A percentile compares a stretch with the other conserved stretches of the same genome.
Conservation (phyloP, 2,797 vertebrate genomes). For the Rhyacichthys aspro region DNA sequence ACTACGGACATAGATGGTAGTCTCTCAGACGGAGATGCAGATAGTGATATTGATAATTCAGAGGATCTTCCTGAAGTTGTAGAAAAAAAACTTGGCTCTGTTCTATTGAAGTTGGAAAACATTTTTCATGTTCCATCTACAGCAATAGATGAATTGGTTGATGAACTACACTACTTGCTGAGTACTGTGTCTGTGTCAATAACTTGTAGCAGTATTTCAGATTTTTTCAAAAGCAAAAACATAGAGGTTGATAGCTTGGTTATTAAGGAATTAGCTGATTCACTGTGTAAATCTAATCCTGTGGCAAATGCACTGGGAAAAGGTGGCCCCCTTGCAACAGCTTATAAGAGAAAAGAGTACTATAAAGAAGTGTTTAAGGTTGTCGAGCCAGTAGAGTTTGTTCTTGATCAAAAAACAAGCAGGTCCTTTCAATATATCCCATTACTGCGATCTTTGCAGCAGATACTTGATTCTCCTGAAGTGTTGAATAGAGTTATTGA, state of each 20-base stretch:
- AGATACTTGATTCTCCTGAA: conserved; percentile 17
- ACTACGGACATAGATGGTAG: too few species aligned
- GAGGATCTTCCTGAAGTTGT: conserved; percentile 30
- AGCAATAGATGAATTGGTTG: conserved; percentile 37
- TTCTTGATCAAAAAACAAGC: conserved; percentile 11
- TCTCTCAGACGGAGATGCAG: neutral
- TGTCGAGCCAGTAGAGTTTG: conserved; percentile 17
- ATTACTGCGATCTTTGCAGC: conserved; percentile 20
- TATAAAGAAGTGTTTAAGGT: conserved; percentile 12
- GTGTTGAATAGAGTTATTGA: conserved; percentile 16
- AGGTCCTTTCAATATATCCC: conserved; percentile 31
- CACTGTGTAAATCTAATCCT: conserved; percentile 36
- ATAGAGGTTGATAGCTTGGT: conserved; percentile 34
- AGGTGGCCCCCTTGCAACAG: conserved; percentile 18
- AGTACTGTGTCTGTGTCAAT: conserved; percentile 32
- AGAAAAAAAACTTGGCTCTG: conserved; percentile 35
- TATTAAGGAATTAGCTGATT: conserved; percentile 34
- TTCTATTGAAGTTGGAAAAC: conserved; percentile 49
- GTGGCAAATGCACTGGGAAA: conserved; percentile 33
- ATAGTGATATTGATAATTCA: conserved; percentile 27
- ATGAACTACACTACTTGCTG: conserved; percentile 34
- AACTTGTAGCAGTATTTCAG: conserved; percentile 44
- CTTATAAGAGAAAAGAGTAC: conserved; percentile 33
- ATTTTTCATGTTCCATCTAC: conserved; percentile 43
- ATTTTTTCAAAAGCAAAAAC: conserved; percentile 41